phyloP scores from a whole-genome alignment of 2,797 vertebrate species.

The Myotis planiceps region DNA sequence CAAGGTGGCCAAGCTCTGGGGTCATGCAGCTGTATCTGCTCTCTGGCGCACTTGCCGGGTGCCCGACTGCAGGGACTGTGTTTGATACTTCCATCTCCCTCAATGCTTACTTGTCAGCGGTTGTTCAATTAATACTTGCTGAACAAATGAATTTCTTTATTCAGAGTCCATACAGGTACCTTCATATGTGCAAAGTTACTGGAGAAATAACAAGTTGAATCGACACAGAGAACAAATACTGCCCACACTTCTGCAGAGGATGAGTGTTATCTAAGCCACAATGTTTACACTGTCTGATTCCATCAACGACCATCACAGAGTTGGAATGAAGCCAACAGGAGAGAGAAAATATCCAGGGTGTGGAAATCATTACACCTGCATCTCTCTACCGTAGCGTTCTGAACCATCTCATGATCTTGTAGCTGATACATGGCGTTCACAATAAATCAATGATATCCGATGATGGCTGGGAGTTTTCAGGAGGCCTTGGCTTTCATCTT shows the following conservation, averaged over 20 bases:
- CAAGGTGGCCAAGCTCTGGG: not conserved
- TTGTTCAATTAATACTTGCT: constrained; percentile 52
- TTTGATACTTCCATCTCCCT: not conserved
- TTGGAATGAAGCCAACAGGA: constrained; percentile 65
- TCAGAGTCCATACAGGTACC: constrained; percentile 49
- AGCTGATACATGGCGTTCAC: constrained; percentile 21
- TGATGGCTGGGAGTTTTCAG: constrained; percentile 74
- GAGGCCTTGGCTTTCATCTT: constrained; percentile 92
- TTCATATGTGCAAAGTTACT: constrained; percentile 46
- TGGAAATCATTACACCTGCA: constrained; percentile 49
- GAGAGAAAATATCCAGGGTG: constrained; percentile 60
- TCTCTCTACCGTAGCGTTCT: constrained; percentile 60
- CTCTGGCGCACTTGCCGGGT: not conserved
- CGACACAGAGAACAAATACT: not conserved
- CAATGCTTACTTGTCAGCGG: not conserved
- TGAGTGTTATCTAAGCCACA: not conserved
- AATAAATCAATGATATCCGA: not conserved
- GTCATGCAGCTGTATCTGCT: not conserved
- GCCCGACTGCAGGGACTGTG: not conserved
- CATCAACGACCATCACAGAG: constrained; percentile 54
- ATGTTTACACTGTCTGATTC: not conserved
- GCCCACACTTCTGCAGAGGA: not conserved
- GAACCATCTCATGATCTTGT: constrained; percentile 68
- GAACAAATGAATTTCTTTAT: constrained; percentile 72
- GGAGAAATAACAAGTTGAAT: constrained; percentile 25